A percentile compares a stretch with the other conserved stretches of the same genome.
These are phyloP conservation scores for Percopsis transmontana DNA, from an alignment of 2,113 vertebrate genomes.

Conservation along the genomic window DNA sequence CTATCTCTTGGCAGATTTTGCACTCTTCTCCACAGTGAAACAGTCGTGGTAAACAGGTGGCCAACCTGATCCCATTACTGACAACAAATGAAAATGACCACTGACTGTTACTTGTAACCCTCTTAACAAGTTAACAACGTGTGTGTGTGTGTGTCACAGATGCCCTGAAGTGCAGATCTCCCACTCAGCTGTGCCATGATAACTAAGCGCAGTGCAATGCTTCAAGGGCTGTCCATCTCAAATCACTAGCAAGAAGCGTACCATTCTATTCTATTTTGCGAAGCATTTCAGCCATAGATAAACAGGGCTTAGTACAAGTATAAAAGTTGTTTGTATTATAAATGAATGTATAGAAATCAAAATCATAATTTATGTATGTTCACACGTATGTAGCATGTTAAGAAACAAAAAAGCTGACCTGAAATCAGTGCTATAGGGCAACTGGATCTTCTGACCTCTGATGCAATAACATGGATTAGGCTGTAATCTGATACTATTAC, in stretches of 20 bases:
- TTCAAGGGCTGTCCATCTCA: no score
- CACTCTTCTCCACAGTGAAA: conserved; percentile 64
- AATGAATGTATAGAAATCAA: conserved; percentile 16
- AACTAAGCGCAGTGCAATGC: not conserved
- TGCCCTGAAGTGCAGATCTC: conserved; percentile 33
- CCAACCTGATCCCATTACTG: conserved; percentile 53
- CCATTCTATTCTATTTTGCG: no score
- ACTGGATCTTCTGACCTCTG: conserved; percentile 39
- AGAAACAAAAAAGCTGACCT: not conserved
- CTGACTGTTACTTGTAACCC: conserved; percentile 12
- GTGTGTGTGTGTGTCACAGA: conserved; percentile 1
- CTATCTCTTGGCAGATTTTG: conserved; percentile 73
- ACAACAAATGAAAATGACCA: conserved; percentile 29
- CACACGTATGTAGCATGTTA: not conserved
- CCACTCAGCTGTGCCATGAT: not conserved
- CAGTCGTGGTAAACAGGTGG: conserved; percentile 74
- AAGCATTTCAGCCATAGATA: no score
- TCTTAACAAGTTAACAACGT: not conserved
- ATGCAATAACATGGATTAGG: conserved; percentile 44
- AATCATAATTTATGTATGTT: not conserved
- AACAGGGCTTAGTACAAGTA: no score
- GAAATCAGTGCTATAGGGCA: conserved; percentile 47
- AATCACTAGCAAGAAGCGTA: no score
- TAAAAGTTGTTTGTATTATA: not conserved
- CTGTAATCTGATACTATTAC: conserved; percentile 24